Evolutionary conservation across 2,113 vertebrate genomes (phyloP).

Genomic region (Papio anubis): DNA sequence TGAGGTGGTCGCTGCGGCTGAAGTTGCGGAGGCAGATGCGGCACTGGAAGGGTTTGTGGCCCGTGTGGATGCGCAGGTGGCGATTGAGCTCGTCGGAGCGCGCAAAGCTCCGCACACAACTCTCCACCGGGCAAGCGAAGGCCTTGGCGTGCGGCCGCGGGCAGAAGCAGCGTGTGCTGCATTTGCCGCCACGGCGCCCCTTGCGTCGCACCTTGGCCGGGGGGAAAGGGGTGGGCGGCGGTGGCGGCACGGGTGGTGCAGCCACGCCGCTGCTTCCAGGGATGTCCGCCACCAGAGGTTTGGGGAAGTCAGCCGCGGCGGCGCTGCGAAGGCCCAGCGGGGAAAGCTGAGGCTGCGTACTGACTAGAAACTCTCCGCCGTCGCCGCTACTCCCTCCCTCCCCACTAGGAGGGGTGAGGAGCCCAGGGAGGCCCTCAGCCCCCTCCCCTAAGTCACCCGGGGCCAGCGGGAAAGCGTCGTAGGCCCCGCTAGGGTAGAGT

Average conservation of each 20-base stretch:
- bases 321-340: conserved; percentile 71
- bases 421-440: conserved; percentile 62
- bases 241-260: neutral
- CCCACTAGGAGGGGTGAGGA: conserved; percentile 67
- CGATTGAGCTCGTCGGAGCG: conserved; percentile 97
- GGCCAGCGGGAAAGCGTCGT: conserved; percentile 68
- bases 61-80: conserved; percentile 98
- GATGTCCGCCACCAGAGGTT: conserved; percentile 73
- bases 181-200: conserved; percentile 87
- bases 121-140: conserved; percentile 96
- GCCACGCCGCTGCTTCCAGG: conserved; percentile 34
- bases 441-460: conserved; percentile 71
- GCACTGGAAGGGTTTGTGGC: conserved; percentile 99
- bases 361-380: conserved; percentile 62
- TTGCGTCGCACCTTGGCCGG: conserved; percentile 86
- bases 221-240: conserved; percentile 66
- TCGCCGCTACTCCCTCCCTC: conserved; percentile 66
- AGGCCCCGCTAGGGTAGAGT: conserved; percentile 82
- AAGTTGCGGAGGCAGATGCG: conserved; percentile 98
- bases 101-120: conserved; percentile 95
- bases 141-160: conserved; percentile 95
- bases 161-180: conserved; percentile 90
- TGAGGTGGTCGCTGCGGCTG: conserved; percentile 98
- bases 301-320: conserved; percentile 84
- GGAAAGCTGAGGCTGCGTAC: conserved; percentile 63